These are phyloP conservation scores for Drosophila santomea DNA, from an alignment of 1,140 invertebrate species.

Conservation along the genomic window DNA sequence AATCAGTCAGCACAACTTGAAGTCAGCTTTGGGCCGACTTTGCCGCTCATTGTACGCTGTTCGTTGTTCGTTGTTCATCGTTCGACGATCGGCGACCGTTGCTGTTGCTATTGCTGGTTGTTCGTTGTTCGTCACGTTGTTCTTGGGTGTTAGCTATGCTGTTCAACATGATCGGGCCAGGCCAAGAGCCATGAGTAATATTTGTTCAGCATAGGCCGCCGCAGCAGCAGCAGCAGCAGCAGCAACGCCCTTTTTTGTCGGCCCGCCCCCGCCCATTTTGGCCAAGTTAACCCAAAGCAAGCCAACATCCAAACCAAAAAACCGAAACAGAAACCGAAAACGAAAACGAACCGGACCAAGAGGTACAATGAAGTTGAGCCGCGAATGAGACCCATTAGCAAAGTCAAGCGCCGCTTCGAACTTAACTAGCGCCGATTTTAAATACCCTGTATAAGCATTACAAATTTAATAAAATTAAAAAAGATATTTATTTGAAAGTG, in stretches of 20 bases:
- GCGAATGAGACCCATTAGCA: conserved; percentile 37
- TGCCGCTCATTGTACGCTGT: conserved; percentile 6
- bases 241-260: conserved; percentile 77
- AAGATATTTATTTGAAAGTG: too few relatives aligned
- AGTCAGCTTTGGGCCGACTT: background rate
- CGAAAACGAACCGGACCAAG: conserved; percentile 7
- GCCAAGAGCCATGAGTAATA: conserved; percentile 73
- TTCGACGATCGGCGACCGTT: conserved; percentile 5
- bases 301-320: conserved; percentile 5
- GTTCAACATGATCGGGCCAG: conserved; percentile 67
- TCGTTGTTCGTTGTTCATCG: background rate
- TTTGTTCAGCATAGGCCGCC: conserved; percentile 62
- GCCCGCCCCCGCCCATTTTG: conserved; percentile 53
- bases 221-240: conserved; percentile 22
- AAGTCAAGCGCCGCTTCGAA: conserved; percentile 29
- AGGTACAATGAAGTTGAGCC: conserved; percentile 19
- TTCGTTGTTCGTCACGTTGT: conserved; percentile 70
- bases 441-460: background rate
- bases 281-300: conserved; percentile 10
- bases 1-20: conserved; percentile 64
- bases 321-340: conserved; percentile 15
- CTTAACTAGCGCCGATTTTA: background rate
- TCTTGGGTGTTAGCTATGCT: conserved; percentile 78
- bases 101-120: conserved; percentile 1
- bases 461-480: too few relatives aligned